Base-by-base conservation (phyloP, 2,113 vertebrate species). In the Chrysochloris asiatica region DNA sequence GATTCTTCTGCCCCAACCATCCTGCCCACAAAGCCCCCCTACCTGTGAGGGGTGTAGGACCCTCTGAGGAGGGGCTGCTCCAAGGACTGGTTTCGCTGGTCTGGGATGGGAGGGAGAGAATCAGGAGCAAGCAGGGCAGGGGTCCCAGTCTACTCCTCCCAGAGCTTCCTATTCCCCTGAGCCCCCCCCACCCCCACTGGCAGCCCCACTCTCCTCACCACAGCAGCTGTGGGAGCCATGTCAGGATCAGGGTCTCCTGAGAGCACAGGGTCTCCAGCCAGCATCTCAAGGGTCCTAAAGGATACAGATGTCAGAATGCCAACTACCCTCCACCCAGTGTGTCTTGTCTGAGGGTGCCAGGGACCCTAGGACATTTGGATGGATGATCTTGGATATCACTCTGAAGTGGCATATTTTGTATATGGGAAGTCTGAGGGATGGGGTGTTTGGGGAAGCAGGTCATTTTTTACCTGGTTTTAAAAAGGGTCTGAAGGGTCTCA, bases 271-370 rank as follows among this genome's bases (percentile, higher is more conserved):
- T 97, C 96, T 87, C 88, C 93, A 89, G 87, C 22, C 86, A 93
- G 84, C 78, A 84, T 91, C 30, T 97, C 96, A 4, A 96, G 86
- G 76, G 81, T 83, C 86, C 96, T 97, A 80, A 67, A 47, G 77
- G 38, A 38, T 45, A 80, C 89, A 28, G 52, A 17, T 84, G 8
- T 95, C 47, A 94, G 86, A 63, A 86, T 75, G 52, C 30, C 67
- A 87, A 41, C 30, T 59, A 89, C 59, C 48, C 78, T 50, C 65
- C n/a, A n/a, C 36, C 48, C 24, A 63, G 33, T 33, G 38, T 72
- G 48, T 52, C 59, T 28, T 24, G 21, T 45, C 4, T 33, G 54
- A 41, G 48, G 43, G 21, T 83, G 28, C 72, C 87, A 26, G 69
- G 88, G 85, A 4, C 26, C 28, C 69, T 47, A 19, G 69, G 65